Conservation (phyloP, 2,797 vertebrate genomes). For the Rhodeus uyekii region DNA sequence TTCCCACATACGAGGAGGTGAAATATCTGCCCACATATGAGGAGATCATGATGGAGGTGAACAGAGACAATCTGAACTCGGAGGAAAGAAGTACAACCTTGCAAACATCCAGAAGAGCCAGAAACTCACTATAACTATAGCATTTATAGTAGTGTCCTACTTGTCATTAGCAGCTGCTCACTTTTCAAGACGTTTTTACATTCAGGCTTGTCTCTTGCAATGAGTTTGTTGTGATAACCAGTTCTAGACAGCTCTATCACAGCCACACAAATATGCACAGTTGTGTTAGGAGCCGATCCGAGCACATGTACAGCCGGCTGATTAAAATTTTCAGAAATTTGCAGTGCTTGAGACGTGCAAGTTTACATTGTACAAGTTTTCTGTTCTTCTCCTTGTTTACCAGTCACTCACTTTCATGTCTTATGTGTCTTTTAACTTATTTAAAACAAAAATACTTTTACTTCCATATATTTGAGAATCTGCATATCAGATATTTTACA, state of each 20-base stretch:
- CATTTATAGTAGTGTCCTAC: not conserved
- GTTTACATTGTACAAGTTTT: not conserved
- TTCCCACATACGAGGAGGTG: constrained; percentile 93
- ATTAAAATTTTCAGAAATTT: not conserved
- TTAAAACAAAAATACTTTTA: not conserved
- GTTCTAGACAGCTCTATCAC: not conserved
- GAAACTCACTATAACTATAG: not conserved
- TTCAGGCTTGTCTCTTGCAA: not conserved
- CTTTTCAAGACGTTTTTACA: not conserved
- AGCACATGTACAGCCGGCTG: too few species aligned
- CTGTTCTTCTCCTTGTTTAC: not conserved
- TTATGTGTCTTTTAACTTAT: too few species aligned
- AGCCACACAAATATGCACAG: not conserved
- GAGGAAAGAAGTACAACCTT: not conserved
- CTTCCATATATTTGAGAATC: not conserved
- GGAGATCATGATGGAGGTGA: constrained; percentile 86
- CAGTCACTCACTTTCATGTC: not conserved
- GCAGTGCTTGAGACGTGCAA: not conserved
- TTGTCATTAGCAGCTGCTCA: not conserved
- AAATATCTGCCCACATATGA: constrained; percentile 94
- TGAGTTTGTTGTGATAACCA: not conserved
- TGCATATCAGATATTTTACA: not conserved
- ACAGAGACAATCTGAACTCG: constrained; percentile 55
- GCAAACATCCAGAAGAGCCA: not conserved
- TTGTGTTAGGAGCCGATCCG: not conserved